Evolutionary conservation across 2,888 invertebrate species (phyloP), one percentile per base, ranked within the genome.

Genomic region (Netelia melanura): DNA sequence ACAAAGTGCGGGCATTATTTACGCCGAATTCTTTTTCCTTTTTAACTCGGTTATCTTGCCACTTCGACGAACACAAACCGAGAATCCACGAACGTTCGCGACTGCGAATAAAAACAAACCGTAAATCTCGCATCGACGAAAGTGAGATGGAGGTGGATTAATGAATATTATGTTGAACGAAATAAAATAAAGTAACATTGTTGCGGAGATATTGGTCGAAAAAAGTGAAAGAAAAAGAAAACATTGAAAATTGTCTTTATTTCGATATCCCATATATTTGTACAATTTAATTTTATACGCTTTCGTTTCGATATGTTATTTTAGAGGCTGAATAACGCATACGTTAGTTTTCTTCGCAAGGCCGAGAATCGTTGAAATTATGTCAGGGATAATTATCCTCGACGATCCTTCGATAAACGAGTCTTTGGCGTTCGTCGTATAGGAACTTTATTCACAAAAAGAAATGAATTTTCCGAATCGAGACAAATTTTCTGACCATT

Each of bases 201-300:
- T 83, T 82, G 80, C 61, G 21, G 54, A 72, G 54, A 56, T 87
- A 86, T 87, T 90, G 81, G 81, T 64, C 78, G 21, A 70, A 38
- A 30, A 52, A 52, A 3, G 90, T 89, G 88, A 91, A 91, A 21
- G 21, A 21, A 21, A 21, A 21, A 21, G 1, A 21, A 91, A 91
- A 91, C 90, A 91, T 91, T 91, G 90, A 90, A 89, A 91, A 91
- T 89, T 90, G 17, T 52, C 61, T 90, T 90, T 90, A 90, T 91
- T 90, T 90, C 89, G 89, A 87, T 90, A 91, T 89, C 87, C 75
- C 88, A 90, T 89, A 90, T 91, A 90, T 88, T 89, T 89, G 87
- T 90, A 91, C 90, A 58, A 71, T 64, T 9, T 10, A 65, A 48
- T 54, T 38, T 38, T 67, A 77, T 21, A 56, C 48, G 10, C 5